Conservation (phyloP, 1,140 invertebrate species). For the Ceratoteleas bidentatus region DNA sequence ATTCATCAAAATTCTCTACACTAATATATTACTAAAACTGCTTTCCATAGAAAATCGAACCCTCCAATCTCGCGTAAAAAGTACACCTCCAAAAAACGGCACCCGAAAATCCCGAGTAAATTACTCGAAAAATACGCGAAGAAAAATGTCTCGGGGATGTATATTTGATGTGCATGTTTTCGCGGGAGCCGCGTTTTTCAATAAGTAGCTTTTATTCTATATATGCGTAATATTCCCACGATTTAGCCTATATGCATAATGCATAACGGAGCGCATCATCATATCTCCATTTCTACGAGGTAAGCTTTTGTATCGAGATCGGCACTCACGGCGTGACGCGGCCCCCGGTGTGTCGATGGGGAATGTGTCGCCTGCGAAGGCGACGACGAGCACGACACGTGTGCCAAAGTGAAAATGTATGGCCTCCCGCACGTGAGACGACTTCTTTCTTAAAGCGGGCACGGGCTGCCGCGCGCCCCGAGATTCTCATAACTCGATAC, state of each 20-base stretch:
- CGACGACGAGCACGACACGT: constrained; percentile 79
- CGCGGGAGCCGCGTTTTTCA: constrained; percentile 64
- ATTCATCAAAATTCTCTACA: too few relatives aligned
- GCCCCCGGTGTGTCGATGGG: constrained; percentile 32
- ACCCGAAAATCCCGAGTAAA: constrained; percentile 3
- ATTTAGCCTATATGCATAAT: constrained; percentile 75
- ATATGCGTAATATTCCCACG: constrained; percentile 65
- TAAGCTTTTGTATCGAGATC: constrained; percentile 71
- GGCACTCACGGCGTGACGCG: constrained; percentile 53
- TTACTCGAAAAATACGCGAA: constrained; percentile 6
- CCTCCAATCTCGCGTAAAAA: too few relatives aligned
- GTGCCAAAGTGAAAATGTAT: constrained; percentile 82
- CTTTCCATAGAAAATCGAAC: too few relatives aligned
- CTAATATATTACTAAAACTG: too few relatives aligned
- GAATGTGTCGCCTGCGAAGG: constrained; percentile 73
- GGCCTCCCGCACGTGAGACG: constrained; percentile 76
- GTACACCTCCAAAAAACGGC: too few relatives aligned
- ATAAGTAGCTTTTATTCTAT: constrained; percentile 72
- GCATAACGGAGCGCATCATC: constrained; percentile 77
- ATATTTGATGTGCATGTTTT: constrained; percentile 51
- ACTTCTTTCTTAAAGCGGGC: constrained; percentile 68
- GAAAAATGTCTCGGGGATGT: constrained; percentile 39
- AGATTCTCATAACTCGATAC: constrained; percentile 78
- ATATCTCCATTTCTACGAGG: constrained; percentile 75
- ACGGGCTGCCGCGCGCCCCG: constrained; percentile 55